Base-by-base conservation (phyloP, 2,888 invertebrate genomes). In the Pimpla rufipes region DNA sequence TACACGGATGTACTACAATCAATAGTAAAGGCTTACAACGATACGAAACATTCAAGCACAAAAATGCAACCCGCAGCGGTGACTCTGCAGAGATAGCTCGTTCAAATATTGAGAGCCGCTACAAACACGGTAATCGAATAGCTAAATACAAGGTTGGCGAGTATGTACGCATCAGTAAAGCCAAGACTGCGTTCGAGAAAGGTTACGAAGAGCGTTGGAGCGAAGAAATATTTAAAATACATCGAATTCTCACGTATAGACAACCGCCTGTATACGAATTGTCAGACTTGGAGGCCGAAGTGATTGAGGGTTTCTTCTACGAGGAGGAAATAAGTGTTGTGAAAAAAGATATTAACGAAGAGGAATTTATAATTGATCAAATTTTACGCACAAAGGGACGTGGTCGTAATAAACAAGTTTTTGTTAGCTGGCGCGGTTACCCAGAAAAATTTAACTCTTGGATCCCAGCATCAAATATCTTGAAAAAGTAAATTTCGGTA, bases 61-160 rank as follows among this genome's bases (percentile, higher is more conserved):
- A 50, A 50, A 16, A 50, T 50, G 50, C 50, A 50, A 50, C 50
- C 50, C 5, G 50, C 50, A 16, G 35, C 57, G 11, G 35, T 35
- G 0, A 57, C 57, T 57, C 57, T 57, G 57, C 57, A 13, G 11
- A 29, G 6, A 35, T n/a, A 35, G 13, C 57, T 3, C 57, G 57
- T 11, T 8, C 29, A 29, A 57, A 35, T 35, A 57, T 57, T 11
- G 35, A 29, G 29, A 29, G 29, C 2, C 57, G 29, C 0, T 57
- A 57, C 35, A 35, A 57, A 13, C 57, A 57, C 1, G 6, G 18
- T 10, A 37, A 40, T 18, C 37, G 40, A 40, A 1, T 18, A 18
- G 18, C 42, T 73, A 73, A 73, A 59, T 76, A 76, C 52, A 66
- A 47, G 21, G 76, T 76, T n/a, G 76, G 66, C n/a, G 76, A 76